Evolutionary conservation across 2,888 invertebrate species (phyloP), one percentile per base, ranked within the genome.

Genomic region (Esperia sulphurella): DNA sequence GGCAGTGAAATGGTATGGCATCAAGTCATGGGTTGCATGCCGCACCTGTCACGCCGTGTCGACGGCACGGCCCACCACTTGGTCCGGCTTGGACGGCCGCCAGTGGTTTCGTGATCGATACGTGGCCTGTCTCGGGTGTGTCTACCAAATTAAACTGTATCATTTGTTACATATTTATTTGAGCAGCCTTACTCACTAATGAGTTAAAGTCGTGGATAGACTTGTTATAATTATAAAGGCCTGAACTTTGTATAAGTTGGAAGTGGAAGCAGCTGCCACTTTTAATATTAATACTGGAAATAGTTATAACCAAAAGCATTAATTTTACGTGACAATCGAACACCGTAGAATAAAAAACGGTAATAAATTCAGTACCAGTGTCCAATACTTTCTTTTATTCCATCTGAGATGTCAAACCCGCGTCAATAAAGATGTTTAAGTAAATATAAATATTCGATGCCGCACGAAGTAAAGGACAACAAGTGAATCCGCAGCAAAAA

Each of bases 71-170:
- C 87, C 87, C 87, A 85, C 89, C 87, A 77, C 82, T 85, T 79
- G 85, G 77, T 72, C 75, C 67, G 73, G 71, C 71, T 88, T 89
- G 89, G 89, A 81, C 75, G 65, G 50, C 56, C 73, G 89, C 88
- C 89, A 88, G 86, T 75, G 70, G 67, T 68, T 65, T 68, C 70
- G 74, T 86, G 87, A 88, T 85, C 81, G 81, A 88, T 87, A 85
- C 75, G 75, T 73, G 70, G 62, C 77, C 68, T 71, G 85, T 85
- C 84, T 83, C 82, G 80, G 66, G 76, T 82, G 79, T 81, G 87
- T 88, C 89, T 84, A 87, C 86, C 78, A 85, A 88, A 87, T 89
- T 87, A 88, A 87, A 87, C 86, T 79, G 79, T 75, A 75, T 78
- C 83, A 87, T 89, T 88, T 85, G 76, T 87, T 81, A 84, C 68